Evolutionary conservation across 2,797 vertebrate genomes (phyloP).

Genomic region (Neosalanx taihuensis): DNA sequence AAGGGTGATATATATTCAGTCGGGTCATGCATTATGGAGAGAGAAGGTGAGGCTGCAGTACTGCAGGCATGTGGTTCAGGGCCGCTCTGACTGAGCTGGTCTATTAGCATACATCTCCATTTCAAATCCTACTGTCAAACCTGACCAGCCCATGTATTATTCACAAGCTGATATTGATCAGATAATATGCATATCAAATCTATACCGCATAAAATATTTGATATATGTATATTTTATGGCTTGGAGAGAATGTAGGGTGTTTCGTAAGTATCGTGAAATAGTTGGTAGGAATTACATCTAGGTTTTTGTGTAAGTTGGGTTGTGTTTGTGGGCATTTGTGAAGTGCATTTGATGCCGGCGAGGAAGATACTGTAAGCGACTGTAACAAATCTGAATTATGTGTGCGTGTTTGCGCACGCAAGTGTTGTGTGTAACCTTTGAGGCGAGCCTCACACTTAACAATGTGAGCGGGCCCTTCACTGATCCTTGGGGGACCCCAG

Average conservation of each 20-base stretch:
- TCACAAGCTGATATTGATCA: constrained; percentile 70
- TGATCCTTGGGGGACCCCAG: background rate
- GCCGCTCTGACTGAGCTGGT: constrained; percentile 68
- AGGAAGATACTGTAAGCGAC: too few species aligned
- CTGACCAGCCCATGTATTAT: constrained; percentile 63
- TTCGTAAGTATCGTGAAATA: background rate
- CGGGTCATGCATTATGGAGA: constrained; percentile 72
- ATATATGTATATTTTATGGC: constrained; percentile 38
- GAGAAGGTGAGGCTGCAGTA: constrained; percentile 65
- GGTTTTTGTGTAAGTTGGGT: background rate
- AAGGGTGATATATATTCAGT: constrained; percentile 60
- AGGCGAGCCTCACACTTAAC: too few species aligned
- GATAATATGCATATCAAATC: constrained; percentile 58
- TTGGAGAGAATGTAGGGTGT: constrained; percentile 27
- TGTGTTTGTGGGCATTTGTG: background rate
- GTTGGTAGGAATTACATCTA: background rate
- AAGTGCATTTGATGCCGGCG: too few species aligned
- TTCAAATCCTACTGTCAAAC: constrained; percentile 65
- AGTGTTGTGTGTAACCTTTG: constrained; percentile 4
- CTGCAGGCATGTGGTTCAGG: constrained; percentile 68
- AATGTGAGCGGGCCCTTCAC: background rate
- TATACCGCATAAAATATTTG: constrained; percentile 55
- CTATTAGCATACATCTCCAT: constrained; percentile 71
- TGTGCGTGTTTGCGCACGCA: constrained; percentile 28
- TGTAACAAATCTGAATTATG: background rate